Percentiles rank a stretch among this genome's conserved stretches.
Conservation (phyloP, 2,888 invertebrate species). For the Pammene fasciana region DNA sequence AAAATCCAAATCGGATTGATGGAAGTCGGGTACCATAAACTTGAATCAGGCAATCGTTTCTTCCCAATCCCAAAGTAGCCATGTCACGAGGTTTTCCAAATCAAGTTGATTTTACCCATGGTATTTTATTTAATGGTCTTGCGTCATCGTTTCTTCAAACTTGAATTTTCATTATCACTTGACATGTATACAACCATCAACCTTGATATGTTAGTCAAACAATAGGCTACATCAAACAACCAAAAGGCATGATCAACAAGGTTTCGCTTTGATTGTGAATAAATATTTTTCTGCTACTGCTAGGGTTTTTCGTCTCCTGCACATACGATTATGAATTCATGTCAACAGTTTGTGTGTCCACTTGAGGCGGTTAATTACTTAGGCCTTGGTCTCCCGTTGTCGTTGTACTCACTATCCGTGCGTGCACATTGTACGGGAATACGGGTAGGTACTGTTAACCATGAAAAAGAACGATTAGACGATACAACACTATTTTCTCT, state of each 20-base stretch:
- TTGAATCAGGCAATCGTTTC: neutral
- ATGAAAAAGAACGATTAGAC: too few relatives aligned
- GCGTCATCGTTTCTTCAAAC: conserved; percentile 81
- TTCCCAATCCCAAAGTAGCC: too few relatives aligned
- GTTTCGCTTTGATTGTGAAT: conserved; percentile 69
- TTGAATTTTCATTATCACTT: conserved; percentile 84
- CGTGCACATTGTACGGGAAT: neutral
- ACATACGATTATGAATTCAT: conserved; percentile 35
- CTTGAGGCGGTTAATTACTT: conserved; percentile 17
- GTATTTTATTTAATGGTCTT: conserved; percentile 80
- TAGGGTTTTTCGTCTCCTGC: conserved; percentile 41
- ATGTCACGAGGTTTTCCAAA: neutral
- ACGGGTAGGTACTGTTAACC: too few relatives aligned
- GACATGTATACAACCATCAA: conserved; percentile 77
- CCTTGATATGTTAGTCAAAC: conserved; percentile 83
- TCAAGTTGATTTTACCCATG: neutral
- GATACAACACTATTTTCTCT: too few relatives aligned
- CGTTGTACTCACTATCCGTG: neutral
- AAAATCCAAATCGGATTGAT: too few relatives aligned
- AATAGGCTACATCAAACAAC: conserved; percentile 80
- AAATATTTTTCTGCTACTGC: conserved; percentile 63
- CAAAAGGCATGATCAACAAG: conserved; percentile 75
- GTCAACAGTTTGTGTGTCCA: conserved; percentile 36
- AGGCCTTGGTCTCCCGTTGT: conserved; percentile 1
- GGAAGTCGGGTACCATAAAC: too few relatives aligned